Conservation (phyloP, 1,140 invertebrate genomes). For the Carcinoscorpius rotundicauda region DNA sequence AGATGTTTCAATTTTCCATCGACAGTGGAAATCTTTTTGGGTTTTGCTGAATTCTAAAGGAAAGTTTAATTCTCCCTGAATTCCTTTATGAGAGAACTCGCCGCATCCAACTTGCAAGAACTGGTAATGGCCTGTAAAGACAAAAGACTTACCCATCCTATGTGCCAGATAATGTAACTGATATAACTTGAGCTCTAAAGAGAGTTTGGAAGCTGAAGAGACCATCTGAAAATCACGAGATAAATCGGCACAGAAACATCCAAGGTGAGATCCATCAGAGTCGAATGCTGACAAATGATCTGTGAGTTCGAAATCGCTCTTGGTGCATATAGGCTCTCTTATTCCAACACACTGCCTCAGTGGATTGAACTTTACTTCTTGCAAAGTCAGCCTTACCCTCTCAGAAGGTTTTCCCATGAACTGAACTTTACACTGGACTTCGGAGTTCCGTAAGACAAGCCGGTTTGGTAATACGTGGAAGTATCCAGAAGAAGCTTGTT, state of each 20-base stretch:
- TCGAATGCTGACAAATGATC: background rate
- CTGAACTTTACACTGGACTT: background rate
- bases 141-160: background rate
- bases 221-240: background rate
- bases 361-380: conserved; percentile 1
- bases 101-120: conserved; percentile 2
- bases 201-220: background rate
- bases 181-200: background rate
- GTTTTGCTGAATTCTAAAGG: background rate
- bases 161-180: conserved; percentile 4
- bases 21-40: background rate
- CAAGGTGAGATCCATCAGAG: background rate
- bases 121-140: background rate
- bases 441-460: background rate
- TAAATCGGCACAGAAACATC: background rate
- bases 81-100: background rate
- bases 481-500: background rate
- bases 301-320: background rate
- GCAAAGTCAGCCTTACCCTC: background rate
- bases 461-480: conserved; percentile 3
- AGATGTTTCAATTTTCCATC: conserved; percentile 1
- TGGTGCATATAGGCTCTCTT: background rate
- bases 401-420: conserved; percentile 1
- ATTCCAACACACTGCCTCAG: conserved; percentile 1
- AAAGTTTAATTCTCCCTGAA: background rate